Evolutionary conservation across 2,113 vertebrate species (phyloP).

Genomic region (Urocitellus parryii): DNA sequence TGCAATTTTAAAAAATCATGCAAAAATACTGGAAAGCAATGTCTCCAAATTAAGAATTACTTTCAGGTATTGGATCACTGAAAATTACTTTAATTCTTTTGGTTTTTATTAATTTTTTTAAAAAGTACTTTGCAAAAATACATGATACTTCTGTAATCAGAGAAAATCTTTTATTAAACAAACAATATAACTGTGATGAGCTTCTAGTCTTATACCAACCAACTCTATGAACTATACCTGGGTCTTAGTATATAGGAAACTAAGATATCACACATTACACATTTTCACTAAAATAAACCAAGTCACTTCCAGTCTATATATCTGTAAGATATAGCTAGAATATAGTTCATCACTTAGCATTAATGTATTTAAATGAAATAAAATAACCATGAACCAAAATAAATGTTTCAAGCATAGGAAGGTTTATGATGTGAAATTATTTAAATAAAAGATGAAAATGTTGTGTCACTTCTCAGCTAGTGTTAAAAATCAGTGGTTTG

Average conservation of each 20-base stretch:
- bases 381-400: not conserved
- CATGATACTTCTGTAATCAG: not conserved
- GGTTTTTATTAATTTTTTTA: not conserved
- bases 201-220: not conserved
- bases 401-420: not conserved
- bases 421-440: not conserved
- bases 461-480: not conserved
- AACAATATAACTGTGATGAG: not conserved
- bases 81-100: not conserved
- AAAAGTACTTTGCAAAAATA: too few relatives aligned
- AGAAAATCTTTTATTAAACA: not conserved
- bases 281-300: conserved; percentile 20
- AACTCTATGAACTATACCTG: not conserved
- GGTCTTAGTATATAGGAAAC: not conserved
- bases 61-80: not conserved
- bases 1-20: not conserved
- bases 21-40: not conserved
- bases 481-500: not conserved
- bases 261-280: not conserved
- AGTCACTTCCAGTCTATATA: not conserved
- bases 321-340: not conserved
- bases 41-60: not conserved
- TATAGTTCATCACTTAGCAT: not conserved
- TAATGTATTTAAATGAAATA: not conserved
- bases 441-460: conserved; percentile 2